A percentile compares a stretch with the other conserved stretches of the same genome.
Conservation (phyloP, 2,888 invertebrate species). For the Ochlodes sylvanus region DNA sequence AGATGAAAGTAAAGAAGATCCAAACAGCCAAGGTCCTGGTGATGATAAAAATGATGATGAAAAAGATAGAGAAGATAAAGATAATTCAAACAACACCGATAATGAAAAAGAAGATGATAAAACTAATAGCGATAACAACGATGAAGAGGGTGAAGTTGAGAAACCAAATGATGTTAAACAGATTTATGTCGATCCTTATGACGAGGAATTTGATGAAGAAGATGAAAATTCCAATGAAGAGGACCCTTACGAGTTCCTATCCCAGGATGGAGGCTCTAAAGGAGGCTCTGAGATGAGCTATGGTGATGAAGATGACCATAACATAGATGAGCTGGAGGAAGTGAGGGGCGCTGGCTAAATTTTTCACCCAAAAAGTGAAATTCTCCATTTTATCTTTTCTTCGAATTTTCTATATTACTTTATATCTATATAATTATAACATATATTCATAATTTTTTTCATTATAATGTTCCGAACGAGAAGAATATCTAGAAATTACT, state of each 20-base stretch:
- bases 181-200: not conserved
- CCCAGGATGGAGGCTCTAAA: slow-evolving; percentile 12
- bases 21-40: too few relatives aligned
- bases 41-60: too few relatives aligned
- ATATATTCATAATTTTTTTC: not conserved
- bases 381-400: not conserved
- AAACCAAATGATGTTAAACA: too few relatives aligned
- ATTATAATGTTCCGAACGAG: too few relatives aligned
- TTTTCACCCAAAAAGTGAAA: not conserved
- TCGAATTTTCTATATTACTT: not conserved
- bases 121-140: not conserved
- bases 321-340: not conserved
- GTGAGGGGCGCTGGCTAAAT: slow-evolving; percentile 14
- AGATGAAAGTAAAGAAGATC: too few relatives aligned
- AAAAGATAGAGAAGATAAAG: too few relatives aligned
- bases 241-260: slow-evolving; percentile 4
- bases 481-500: too few relatives aligned
- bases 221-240: not conserved
- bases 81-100: too few relatives aligned
- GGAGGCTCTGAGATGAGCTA: not conserved
- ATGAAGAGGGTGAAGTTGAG: not conserved
- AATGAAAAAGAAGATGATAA: too few relatives aligned
- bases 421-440: not conserved
- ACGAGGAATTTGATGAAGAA: not conserved
- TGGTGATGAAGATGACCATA: not conserved